phyloP scores from a whole-genome alignment of 2,888 invertebrate genomes.

The Napeogenes inachia region DNA sequence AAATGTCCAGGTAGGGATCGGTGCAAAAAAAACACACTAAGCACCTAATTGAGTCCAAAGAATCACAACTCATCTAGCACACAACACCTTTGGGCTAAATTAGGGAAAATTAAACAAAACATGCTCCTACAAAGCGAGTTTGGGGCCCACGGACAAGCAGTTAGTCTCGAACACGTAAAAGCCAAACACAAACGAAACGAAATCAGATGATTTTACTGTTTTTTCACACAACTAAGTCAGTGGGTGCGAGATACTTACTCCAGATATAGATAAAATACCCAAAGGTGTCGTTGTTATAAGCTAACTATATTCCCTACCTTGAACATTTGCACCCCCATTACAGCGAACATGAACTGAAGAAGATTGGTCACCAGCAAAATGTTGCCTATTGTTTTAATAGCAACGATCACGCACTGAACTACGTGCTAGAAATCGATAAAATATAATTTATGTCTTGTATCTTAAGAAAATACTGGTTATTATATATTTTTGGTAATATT shows the following conservation, averaged over 20 bases:
- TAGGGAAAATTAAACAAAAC: conserved; percentile 37
- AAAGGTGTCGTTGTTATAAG: conserved; percentile 62
- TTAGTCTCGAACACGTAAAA: conserved; percentile 32
- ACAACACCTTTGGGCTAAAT: conserved; percentile 73
- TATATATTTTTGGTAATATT: not conserved
- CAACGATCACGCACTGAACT: conserved; percentile 99
- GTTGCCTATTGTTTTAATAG: conserved; percentile 99
- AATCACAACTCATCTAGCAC: conserved; percentile 51
- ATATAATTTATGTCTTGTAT: conserved; percentile 30
- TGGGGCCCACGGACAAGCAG: conserved; percentile 63
- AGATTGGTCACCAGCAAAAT: conserved; percentile 99
- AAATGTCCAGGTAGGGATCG: conserved; percentile 74
- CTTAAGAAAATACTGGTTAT: conserved; percentile 3
- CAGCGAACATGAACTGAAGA: conserved; percentile 99
- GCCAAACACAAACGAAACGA: conserved; percentile 33
- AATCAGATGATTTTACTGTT: conserved; percentile 26
- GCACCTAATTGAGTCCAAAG: conserved; percentile 70
- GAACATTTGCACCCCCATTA: conserved; percentile 99
- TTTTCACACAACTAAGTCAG: conserved; percentile 16
- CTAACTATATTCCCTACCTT: conserved; percentile 86
- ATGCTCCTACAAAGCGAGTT: conserved; percentile 56
- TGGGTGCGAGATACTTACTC: conserved; percentile 52
- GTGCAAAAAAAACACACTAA: conserved; percentile 68
- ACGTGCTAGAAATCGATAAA: conserved; percentile 88
- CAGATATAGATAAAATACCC: conserved; percentile 43